Conservation (phyloP, 2,797 vertebrate genomes). For the Sebastes cheni region DNA sequence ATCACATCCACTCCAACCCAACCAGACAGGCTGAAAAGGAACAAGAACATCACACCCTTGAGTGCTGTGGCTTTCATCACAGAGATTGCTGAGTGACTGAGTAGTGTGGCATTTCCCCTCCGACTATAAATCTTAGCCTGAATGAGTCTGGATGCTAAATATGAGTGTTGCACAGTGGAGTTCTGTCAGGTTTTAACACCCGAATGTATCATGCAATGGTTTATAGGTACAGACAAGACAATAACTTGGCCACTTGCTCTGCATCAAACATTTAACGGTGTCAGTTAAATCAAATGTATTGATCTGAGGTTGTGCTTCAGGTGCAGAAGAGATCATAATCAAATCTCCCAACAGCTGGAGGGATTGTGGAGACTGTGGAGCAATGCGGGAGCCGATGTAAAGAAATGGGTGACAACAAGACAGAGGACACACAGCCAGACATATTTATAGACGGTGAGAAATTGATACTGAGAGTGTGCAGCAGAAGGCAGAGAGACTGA, state of each 20-base stretch:
- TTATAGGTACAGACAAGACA: not conserved
- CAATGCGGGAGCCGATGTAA: not conserved
- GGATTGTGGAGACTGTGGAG: constrained; percentile 6
- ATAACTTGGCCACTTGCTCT: not conserved
- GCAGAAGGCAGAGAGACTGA: constrained; percentile 53
- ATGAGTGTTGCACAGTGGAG: not conserved
- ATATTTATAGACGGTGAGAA: constrained; percentile 76
- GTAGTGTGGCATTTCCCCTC: constrained; percentile 21
- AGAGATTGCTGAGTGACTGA: constrained; percentile 37
- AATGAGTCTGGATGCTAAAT: constrained; percentile 18
- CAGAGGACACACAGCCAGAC: constrained; percentile 57
- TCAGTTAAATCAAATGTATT: constrained; percentile 46
- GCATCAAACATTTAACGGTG: constrained; percentile 13
- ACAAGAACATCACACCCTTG: constrained; percentile 52
- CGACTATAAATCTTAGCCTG: constrained; percentile 22
- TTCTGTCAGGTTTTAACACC: constrained; percentile 1
- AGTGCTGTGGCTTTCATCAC: constrained; percentile 37
- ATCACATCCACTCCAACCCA: constrained; percentile 39
- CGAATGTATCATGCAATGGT: not conserved
- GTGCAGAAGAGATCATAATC: constrained; percentile 37
- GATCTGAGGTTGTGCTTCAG: constrained; percentile 54
- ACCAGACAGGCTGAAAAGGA: constrained; percentile 24
- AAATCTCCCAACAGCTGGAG: constrained; percentile 42
- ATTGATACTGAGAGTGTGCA: constrained; percentile 72
- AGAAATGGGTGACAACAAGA: constrained; percentile 59